Conservation (phyloP, 2,113 vertebrate species). For the Etia nguti region DNA sequence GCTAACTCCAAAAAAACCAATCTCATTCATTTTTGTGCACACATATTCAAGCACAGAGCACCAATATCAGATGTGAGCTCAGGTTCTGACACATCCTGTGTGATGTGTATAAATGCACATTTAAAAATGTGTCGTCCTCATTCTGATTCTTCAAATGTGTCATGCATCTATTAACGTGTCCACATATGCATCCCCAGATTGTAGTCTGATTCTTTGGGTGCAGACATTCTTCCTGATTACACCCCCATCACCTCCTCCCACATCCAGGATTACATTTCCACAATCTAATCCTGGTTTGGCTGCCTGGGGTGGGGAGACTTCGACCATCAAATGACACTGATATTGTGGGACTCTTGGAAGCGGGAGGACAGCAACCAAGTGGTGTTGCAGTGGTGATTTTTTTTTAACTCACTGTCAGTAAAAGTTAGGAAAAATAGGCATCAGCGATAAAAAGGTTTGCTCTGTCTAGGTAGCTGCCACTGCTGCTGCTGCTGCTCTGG, state of each 20-base stretch:
- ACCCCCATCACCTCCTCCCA: conserved; percentile 10
- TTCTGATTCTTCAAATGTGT: not conserved
- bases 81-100: not conserved
- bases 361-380: conserved; percentile 22
- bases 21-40: not conserved
- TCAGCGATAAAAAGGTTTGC: conserved; percentile 16
- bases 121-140: not conserved
- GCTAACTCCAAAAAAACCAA: not conserved
- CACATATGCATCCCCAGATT: conserved; percentile 37
- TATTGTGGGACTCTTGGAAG: not conserved
- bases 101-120: not conserved
- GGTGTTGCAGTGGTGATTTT: conserved; percentile 16
- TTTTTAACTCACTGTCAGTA: conserved; percentile 27
- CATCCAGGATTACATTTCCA: conserved; percentile 57
- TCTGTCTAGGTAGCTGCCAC: not conserved
- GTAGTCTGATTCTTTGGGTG: conserved; percentile 42
- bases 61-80: not conserved
- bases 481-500: conserved; percentile 14
- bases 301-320: not conserved
- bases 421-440: not conserved
- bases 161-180: not conserved
- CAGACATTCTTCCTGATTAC: conserved; percentile 45
- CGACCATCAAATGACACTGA: conserved; percentile 5
- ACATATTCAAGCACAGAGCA: rapidly evolving
- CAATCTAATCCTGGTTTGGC: conserved; percentile 30